Evolutionary conservation across 2,888 invertebrate genomes (phyloP).

Genomic region (Parnassius orleans): DNA sequence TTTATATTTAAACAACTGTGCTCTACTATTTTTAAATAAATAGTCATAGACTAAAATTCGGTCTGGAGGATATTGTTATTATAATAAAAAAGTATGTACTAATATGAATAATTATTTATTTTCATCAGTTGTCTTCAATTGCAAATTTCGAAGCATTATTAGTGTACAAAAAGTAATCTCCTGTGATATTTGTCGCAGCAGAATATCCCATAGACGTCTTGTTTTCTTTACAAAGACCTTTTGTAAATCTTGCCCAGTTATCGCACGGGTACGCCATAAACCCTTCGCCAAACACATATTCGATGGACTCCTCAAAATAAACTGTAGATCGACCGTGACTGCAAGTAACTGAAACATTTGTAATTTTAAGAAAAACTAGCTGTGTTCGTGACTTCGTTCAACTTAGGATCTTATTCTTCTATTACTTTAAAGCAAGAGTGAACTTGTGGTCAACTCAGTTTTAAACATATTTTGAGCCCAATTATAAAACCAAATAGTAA

Average conservation of each 20-base stretch:
- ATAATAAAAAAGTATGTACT: background rate
- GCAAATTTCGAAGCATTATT: slow-evolving; percentile 79
- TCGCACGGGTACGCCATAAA: slow-evolving; percentile 82
- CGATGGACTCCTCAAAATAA: slow-evolving; percentile 84
- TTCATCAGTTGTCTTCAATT: slow-evolving; percentile 36
- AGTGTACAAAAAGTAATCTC: slow-evolving; percentile 83
- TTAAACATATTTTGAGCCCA: background rate
- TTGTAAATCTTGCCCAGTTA: slow-evolving; percentile 69
- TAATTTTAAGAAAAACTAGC: background rate
- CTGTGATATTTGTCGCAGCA: slow-evolving; percentile 51
- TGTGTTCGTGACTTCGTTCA: background rate
- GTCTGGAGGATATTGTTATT: background rate
- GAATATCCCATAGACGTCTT: slow-evolving; percentile 80
- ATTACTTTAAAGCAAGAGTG: too few species aligned
- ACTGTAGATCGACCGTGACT: slow-evolving; percentile 84
- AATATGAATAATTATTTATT: background rate
- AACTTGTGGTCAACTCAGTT: background rate
- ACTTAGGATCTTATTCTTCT: too few species aligned
- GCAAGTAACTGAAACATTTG: slow-evolving; percentile 80
- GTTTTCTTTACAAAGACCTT: slow-evolving; percentile 59
- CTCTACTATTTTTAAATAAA: too few species aligned
- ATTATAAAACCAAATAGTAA: too few species aligned
- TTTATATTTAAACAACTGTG: too few species aligned
- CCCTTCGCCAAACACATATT: slow-evolving; percentile 53
- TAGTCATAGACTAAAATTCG: too few species aligned